These are phyloP conservation scores for Tenthredo mesomela DNA, from an alignment of 2,888 invertebrate genomes.

Conservation along the genomic window DNA sequence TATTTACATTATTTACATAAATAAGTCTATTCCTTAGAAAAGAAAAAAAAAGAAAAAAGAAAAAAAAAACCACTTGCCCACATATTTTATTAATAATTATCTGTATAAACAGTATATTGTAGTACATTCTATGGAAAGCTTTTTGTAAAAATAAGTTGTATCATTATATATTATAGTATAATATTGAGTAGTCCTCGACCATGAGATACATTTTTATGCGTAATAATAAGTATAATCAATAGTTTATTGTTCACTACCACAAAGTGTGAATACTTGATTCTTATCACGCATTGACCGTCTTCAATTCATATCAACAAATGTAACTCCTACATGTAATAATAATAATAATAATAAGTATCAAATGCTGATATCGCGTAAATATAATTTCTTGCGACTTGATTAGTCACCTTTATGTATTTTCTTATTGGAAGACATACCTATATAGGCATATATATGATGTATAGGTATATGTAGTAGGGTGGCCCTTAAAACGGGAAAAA, in stretches of 20 bases:
- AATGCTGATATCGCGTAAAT: neutral
- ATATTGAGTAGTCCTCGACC: neutral
- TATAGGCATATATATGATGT: neutral
- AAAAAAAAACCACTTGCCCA: neutral
- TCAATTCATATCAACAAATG: neutral
- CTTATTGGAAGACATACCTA: neutral
- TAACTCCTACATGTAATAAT: neutral
- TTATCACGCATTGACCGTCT: neutral
- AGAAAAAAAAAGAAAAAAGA: neutral
- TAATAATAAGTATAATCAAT: neutral
- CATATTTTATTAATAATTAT: neutral
- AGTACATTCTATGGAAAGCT: neutral
- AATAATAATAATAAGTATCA: constrained; percentile 8
- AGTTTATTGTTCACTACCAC: neutral
- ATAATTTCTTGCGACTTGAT: neutral
- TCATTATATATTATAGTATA: neutral
- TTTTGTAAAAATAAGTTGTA: neutral
- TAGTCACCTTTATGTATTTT: neutral
- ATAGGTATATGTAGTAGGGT: no score
- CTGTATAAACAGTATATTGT: neutral
- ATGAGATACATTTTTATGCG: neutral
- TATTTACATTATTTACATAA: constrained; percentile 25
- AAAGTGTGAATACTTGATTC: neutral
- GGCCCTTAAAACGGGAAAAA: no score
- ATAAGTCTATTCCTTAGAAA: neutral